Base-by-base conservation (phyloP, 1,140 invertebrate genomes). In the Monochamus saltuarius region DNA sequence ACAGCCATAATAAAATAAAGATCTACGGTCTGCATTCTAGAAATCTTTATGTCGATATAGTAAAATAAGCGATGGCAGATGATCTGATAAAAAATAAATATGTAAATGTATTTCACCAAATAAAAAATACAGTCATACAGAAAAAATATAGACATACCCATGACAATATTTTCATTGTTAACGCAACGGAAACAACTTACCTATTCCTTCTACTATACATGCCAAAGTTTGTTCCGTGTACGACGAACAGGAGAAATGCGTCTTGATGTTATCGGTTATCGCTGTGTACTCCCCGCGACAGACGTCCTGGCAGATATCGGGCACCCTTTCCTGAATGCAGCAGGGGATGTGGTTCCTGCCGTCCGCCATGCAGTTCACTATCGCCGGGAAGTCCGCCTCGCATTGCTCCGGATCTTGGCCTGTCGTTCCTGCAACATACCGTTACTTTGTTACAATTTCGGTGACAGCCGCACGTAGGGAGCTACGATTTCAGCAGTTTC, bases 301-400 rank as follows among this genome's bases (percentile, higher is more conserved):
- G 49, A 92, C 87, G 66, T 92, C 89, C 70, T 90, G 89, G 73
- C 91, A 92, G 53, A 91, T 85, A 74, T 91, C 88, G 0, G 90
- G 90, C 14, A 92, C 87, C 49, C 85, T 81, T 74, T 91, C 89
- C 59, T 87, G 83, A 13, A 88, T 83, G 71, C 91, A 92, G 74
- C 90, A 92, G 0, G 90, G 90, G 37, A 90, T 86, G 77, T 92
- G 90, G 77, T 92, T 91, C 19, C 89, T 79, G 0, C 89, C 88
- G 75, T 92, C 90, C 67, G 83, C 84, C 85, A 87, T 86, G 67
- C 84, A 87, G 29, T 80, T 84, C 10, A 91, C 89, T 59, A 93
- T 92, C 38, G 81, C 76, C 1, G 88, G 86, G 66, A 93, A 89
- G 69, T 91, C 87, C 29, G 80, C 75, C 74, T 91, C 89, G 66